Evolutionary conservation across 2,113 vertebrate genomes (phyloP), one percentile per base, ranked within the genome.

Genomic region (Carlito syrichta): DNA sequence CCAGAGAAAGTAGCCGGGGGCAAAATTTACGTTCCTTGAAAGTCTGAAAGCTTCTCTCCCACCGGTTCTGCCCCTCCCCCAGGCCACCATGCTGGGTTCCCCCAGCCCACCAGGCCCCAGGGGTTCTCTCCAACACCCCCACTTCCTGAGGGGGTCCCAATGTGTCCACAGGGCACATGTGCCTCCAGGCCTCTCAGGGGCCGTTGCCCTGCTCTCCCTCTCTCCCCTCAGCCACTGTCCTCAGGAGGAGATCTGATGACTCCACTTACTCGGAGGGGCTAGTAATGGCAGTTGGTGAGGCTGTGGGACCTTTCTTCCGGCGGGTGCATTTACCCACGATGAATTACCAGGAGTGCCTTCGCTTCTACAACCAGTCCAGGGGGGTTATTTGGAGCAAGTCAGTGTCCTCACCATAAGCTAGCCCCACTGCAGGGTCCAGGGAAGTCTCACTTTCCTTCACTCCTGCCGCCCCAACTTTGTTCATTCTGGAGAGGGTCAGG

Each of bases 1-100:
- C 98, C 98, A 98, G 97, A 97, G 98, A 98, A 98, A 98, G 98
- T 98, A 98, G 97, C 98, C 96, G 17, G 96, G 97, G 97, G 96
- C 96, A 98, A 98, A 98, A 98, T 98, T 98, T 98, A 98, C 95
- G 95, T 98, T 98, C 97, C 94, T 97, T 97, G 93, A 88, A 98
- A 98, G 97, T 97, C 98, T 98, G 97, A 96, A 98, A 96, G 98
- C 95, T 71, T 97, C 89, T 95, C 93, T 96, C 91, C 73, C 83
- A 43, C 54, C 1, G 17, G 63, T 79, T 66, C 94, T 0, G 0
- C 97, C 95, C 97, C 96, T 96, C 98, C 97, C 97, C 97, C 96
- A 97, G 96, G 97, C 96, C 96, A 96, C 97, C 84, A 0, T 25
- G 94, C 95, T 74, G 3, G 82, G 93, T 91, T 96, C 77, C 79